Evolutionary conservation across 2,888 invertebrate genomes (phyloP).

Genomic region (Tyria jacobaeae): DNA sequence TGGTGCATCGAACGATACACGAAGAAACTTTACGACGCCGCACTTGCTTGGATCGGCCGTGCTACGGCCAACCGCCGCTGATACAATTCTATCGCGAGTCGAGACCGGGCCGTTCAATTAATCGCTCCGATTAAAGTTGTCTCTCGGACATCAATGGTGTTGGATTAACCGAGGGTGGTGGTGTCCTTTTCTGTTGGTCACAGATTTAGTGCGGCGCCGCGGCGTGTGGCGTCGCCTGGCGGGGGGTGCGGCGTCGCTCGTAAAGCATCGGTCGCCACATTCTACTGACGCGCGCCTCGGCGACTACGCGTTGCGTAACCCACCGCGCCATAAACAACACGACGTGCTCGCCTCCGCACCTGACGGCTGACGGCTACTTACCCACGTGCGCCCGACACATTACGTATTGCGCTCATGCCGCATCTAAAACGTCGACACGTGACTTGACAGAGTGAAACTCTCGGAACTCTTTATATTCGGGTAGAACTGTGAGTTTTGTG

Average conservation of each 20-base stretch:
- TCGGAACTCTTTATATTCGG: conserved; percentile 66
- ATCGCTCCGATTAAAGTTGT: conserved; percentile 82
- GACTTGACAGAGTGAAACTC: conserved; percentile 81
- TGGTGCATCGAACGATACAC: conserved; percentile 87
- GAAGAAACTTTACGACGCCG: conserved; percentile 86
- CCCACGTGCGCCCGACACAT: conserved; percentile 80
- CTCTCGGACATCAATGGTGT: conserved; percentile 81
- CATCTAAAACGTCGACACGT: conserved; percentile 83
- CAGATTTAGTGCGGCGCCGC: conserved; percentile 86
- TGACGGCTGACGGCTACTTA: conserved; percentile 65
- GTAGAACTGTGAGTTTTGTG: conserved; percentile 82
- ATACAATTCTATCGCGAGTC: conserved; percentile 80
- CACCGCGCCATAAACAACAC: conserved; percentile 84
- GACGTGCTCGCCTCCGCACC: conserved; percentile 77
- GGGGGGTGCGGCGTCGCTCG: conserved; percentile 82
- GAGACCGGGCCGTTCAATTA: conserved; percentile 79
- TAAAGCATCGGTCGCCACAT: conserved; percentile 86
- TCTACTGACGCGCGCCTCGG: conserved; percentile 86
- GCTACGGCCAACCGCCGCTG: conserved; percentile 76
- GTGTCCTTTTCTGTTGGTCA: conserved; percentile 84
- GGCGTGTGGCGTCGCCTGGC: conserved; percentile 81
- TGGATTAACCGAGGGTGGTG: conserved; percentile 81
- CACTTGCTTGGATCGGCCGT: conserved; percentile 81
- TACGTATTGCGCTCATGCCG: conserved; percentile 83
- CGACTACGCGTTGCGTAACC: conserved; percentile 86